Evolutionary conservation across 2,888 invertebrate genomes (phyloP).

Genomic region (Lasioglossum malachurum): DNA sequence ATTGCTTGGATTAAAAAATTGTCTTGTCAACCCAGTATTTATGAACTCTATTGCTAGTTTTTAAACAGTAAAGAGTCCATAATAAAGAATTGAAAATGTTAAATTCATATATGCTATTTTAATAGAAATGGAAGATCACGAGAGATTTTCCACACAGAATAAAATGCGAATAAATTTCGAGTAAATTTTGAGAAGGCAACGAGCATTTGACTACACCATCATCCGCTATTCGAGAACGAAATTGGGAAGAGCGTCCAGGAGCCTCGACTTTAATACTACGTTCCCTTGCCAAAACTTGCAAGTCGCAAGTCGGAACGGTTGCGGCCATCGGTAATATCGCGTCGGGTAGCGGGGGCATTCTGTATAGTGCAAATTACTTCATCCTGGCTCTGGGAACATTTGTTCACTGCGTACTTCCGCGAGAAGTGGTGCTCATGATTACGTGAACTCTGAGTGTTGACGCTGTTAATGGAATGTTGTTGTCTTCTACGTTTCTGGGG

Average conservation of each 20-base stretch:
- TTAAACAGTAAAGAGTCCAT: too few species aligned
- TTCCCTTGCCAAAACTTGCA: conserved; percentile 17
- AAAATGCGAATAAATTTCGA: too few species aligned
- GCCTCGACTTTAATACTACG: conserved; percentile 34
- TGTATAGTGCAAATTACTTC: background rate
- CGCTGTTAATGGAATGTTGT: conserved; percentile 5
- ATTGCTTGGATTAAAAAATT: too few species aligned
- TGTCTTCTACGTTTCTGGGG: background rate
- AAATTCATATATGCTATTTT: too few species aligned
- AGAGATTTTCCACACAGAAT: background rate
- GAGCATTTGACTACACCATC: background rate
- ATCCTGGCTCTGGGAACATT: background rate
- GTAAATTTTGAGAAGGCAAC: background rate
- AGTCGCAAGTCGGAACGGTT: background rate
- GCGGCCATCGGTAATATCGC: background rate
- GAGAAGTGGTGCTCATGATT: background rate
- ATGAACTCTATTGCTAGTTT: too few species aligned
- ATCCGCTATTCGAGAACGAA: conserved; percentile 3
- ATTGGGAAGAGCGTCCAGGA: background rate
- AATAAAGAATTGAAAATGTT: background rate
- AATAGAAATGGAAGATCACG: background rate
- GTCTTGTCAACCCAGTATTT: too few species aligned
- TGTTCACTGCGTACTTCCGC: background rate
- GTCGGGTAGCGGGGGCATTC: background rate
- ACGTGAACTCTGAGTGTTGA: background rate